Base-by-base conservation (phyloP, 1,140 invertebrate genomes). In the Bombus pascuorum region DNA sequence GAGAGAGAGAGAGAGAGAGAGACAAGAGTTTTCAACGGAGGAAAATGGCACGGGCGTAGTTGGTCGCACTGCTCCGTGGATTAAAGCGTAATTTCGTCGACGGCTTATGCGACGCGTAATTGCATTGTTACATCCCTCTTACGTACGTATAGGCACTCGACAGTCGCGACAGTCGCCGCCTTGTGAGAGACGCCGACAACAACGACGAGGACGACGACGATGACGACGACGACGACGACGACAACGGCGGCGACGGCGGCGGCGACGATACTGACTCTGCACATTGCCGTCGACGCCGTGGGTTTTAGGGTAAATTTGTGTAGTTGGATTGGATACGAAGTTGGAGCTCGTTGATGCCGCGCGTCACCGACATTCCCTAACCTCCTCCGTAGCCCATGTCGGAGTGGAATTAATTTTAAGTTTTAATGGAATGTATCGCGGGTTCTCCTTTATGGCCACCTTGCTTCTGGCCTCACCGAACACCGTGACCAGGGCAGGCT, bases 21-120 rank as follows among this genome's bases (percentile, higher is more conserved):
- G 39, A n/a, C 37, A 66, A 68, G 88, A 71, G 42, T 74, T 76
- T 82, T 88, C 65, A 74, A 78, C 76, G 53, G 76, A 76, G 59
- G 78, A 82, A 71, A 89, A 82, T 76, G 79, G 78, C 74, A 66
- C 39, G 66, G 66, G 32, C 75, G 75, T 83, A 73, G 75, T 84
- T 57, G 82, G 81, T 86, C 73, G 85, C 81, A n/a, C 74, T 80
- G 71, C 81, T 65, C 44, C 79, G 73, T 82, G 92, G 93, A 94
- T 94, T 94, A 94, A 94, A 94, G 91, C 91, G 93, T 94, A 94
- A 94, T 94, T 94, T 94, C 87, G 93, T 92, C 93, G 91, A 84
- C 92, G 93, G 94, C 93, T 93, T 94, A 94, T 92, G 93, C 93
- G 91, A 93, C 90, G 90, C 92, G 92, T 94, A 94, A 94, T 94